Percentiles rank a stretch among this genome's conserved stretches.
These are phyloP conservation scores for Mobula birostris DNA, from an alignment of 2,113 vertebrate species.

Conservation along the genomic window DNA sequence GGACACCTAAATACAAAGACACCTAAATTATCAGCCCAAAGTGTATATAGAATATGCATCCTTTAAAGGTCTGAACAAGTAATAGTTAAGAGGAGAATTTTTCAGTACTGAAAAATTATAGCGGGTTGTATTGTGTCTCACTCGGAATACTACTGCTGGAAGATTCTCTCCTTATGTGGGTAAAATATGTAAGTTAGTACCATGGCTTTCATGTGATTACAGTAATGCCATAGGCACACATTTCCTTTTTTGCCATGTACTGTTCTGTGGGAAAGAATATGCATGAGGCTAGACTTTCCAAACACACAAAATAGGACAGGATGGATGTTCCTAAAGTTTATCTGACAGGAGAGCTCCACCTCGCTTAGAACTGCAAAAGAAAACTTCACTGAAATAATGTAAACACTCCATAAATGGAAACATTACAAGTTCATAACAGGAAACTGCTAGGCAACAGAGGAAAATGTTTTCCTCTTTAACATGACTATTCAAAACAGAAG, in stretches of 20 bases:
- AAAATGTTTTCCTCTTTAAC: neutral
- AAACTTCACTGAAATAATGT: neutral
- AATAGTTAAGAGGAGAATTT: neutral
- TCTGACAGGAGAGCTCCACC: constrained; percentile 9
- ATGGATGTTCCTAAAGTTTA: neutral
- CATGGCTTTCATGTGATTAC: neutral
- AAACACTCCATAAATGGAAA: constrained; percentile 35
- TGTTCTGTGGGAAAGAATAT: neutral
- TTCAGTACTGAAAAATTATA: neutral
- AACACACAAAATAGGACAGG: constrained; percentile 17
- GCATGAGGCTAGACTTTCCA: neutral
- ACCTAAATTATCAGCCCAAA: neutral
- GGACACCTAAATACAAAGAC: neutral
- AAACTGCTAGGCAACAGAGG: neutral
- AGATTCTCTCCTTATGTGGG: constrained; percentile 13
- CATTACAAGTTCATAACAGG: neutral
- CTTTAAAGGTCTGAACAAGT: neutral
- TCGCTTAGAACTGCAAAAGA: constrained; percentile 11
- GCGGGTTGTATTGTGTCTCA: neutral
- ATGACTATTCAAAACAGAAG: neutral
- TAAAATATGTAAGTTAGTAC: constrained; percentile 4
- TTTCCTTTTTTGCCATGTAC: constrained; percentile 16
- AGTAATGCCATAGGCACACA: neutral
- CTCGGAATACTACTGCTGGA: neutral
- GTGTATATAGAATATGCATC: neutral